Evolutionary conservation across 2,888 invertebrate species (phyloP), one percentile per base, ranked within the genome.

Genomic region (Gortyna flavago): DNA sequence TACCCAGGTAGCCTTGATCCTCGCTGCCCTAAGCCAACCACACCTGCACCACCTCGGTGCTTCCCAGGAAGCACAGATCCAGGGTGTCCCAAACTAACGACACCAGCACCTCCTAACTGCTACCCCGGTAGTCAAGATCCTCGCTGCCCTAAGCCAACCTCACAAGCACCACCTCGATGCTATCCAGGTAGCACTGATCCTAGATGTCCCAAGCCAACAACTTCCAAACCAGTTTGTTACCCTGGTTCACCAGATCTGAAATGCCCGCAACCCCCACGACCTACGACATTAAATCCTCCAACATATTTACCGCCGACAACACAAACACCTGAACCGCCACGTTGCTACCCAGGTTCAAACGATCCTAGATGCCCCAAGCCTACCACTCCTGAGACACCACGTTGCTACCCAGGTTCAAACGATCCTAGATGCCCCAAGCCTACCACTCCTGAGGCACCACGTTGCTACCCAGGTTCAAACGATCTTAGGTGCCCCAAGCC

Each of bases 71-170:
- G 77, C 0, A 68, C 66, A 1, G 86, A 87, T n/a, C 61, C 83
- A 0, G 79, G 79, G 8, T 90, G 91, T 25, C 92, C 90, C 0
- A 90, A 89, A 11, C 93, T 93, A 1, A 89, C 93, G 41, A 89
- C 93, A 72, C 77, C 90, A 62, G 72, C 81, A 29, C 70, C 92
- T 84, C 89, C 93, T 68, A 85, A 81, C 0, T 90, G 90, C 41
- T 88, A 84, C 51, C 88, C 89, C 13, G 90, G 90, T 84, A 57
- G 54, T 92, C 82, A 72, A 90, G 88, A 86, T 81, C 91, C 78
- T 65, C 87, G 93, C 9, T 92, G 92, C n/a, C 89, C 91, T 0
- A 81, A 77, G 41, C 90, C 92, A 6, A 89, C 90, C 0, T 89
- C 90, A 0, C 79, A 82, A 0, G 54, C 25, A 11, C 11, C 54